Percentiles rank a stretch among this genome's conserved stretches.
These are phyloP conservation scores for Hyposoter dolosus DNA, from an alignment of 2,888 invertebrate genomes.

Conservation along the genomic window DNA sequence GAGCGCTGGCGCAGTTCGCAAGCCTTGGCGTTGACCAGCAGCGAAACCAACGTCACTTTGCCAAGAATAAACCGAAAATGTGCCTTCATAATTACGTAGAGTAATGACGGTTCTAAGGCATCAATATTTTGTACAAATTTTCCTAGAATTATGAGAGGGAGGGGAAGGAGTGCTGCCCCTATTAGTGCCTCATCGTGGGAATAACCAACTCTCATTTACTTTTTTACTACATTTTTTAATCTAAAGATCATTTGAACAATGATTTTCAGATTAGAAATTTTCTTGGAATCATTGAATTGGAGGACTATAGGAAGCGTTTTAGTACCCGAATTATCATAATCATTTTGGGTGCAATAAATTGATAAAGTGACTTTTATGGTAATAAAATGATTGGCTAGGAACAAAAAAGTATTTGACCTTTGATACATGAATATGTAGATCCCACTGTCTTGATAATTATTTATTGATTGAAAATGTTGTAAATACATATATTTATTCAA, in stretches of 20 bases:
- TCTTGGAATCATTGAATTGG: not conserved
- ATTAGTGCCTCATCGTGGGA: conserved; percentile 64
- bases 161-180: conserved; percentile 22
- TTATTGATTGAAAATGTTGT: too few species aligned
- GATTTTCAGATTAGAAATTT: conserved; percentile 30
- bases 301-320: not conserved
- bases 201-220: not conserved
- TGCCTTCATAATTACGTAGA: conserved; percentile 71
- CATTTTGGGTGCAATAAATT: not conserved
- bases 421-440: too few species aligned
- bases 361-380: too few species aligned
- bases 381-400: too few species aligned
- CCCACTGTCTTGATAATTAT: too few species aligned
- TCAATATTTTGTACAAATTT: conserved; percentile 72
- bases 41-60: not conserved
- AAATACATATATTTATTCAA: too few species aligned
- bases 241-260: too few species aligned
- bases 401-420: too few species aligned
- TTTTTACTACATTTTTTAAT: conserved; percentile 17
- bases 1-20: conserved; percentile 82
- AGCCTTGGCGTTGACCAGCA: conserved; percentile 81
- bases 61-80: conserved; percentile 41
- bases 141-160: conserved; percentile 27
- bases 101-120: conserved; percentile 67
- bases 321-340: not conserved